These are phyloP conservation scores for Candidula unifasciata DNA, from an alignment of 2,888 invertebrate genomes.

Conservation along the genomic window DNA sequence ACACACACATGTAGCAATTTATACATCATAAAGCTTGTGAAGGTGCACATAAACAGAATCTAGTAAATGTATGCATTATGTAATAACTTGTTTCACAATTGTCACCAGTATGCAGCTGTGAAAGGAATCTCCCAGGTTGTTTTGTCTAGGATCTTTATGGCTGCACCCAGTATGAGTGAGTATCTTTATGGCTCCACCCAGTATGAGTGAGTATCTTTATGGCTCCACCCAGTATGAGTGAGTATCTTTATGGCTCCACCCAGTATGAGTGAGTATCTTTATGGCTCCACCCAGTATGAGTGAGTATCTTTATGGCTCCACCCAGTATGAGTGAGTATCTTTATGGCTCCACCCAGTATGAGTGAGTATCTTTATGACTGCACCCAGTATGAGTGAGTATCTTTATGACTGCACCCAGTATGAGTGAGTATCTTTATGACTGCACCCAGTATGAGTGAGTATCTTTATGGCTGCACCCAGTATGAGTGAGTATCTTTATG, in stretches of 20 bases:
- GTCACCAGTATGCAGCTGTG: conserved; percentile 83
- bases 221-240: conserved; percentile 88
- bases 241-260: conserved; percentile 94
- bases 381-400: conserved; percentile 88
- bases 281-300: conserved; percentile 92
- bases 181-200: conserved; percentile 94
- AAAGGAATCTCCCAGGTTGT: conserved; percentile 93
- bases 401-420: conserved; percentile 92
- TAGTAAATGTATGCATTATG: too few relatives aligned
- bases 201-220: conserved; percentile 87
- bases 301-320: conserved; percentile 90
- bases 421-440: conserved; percentile 90
- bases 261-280: conserved; percentile 84
- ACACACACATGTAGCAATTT: too few relatives aligned
- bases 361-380: conserved; percentile 89
- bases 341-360: conserved; percentile 92
- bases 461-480: conserved; percentile 94
- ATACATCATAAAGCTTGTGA: too few relatives aligned
- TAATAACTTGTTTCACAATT: background rate
- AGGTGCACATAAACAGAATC: too few relatives aligned
- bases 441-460: conserved; percentile 86
- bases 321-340: conserved; percentile 87
- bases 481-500: conserved; percentile 78
- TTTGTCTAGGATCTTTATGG: conserved; percentile 92
- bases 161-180: conserved; percentile 85